A percentile compares a stretch with the other conserved stretches of the same genome.
Conservation (phyloP, 2,888 invertebrate genomes). For the Pristionchus arcanus region DNA sequence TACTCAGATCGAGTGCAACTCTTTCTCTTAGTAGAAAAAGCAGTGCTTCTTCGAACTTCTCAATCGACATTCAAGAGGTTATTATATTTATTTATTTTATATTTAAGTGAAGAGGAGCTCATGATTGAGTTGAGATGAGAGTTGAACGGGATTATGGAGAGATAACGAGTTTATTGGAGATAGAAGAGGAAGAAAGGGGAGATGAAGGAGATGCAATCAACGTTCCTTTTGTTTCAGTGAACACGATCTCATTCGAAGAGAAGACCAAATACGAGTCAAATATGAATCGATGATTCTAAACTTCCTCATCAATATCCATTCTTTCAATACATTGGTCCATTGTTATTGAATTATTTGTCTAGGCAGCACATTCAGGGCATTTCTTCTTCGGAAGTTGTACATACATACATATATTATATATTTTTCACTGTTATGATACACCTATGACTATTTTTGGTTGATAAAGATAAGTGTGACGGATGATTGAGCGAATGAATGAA, state of each 20-base stretch:
- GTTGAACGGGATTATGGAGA: neutral
- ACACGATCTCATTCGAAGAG: neutral
- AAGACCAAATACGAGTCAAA: neutral
- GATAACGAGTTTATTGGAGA: neutral
- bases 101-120: neutral
- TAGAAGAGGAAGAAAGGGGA: neutral
- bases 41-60: slow-evolving; percentile 33
- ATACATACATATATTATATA: neutral
- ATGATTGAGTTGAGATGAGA: neutral
- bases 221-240: slow-evolving; percentile 29
- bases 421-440: neutral
- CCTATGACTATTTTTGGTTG: neutral
- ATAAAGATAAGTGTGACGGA: slow-evolving; percentile 30
- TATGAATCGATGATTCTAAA: neutral
- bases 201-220: neutral
- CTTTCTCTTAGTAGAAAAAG: slow-evolving; percentile 32
- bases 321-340: neutral
- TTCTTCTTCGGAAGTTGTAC: slow-evolving; percentile 31
- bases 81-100: neutral
- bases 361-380: slow-evolving; percentile 42
- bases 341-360: neutral
- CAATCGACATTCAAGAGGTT: slow-evolving; percentile 4
- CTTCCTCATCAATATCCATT: neutral
- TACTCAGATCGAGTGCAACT: slow-evolving; percentile 19
- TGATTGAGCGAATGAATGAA: slow-evolving; percentile 4